Conservation (phyloP, 2,113 vertebrate genomes). For the Lucifuga dentata region DNA sequence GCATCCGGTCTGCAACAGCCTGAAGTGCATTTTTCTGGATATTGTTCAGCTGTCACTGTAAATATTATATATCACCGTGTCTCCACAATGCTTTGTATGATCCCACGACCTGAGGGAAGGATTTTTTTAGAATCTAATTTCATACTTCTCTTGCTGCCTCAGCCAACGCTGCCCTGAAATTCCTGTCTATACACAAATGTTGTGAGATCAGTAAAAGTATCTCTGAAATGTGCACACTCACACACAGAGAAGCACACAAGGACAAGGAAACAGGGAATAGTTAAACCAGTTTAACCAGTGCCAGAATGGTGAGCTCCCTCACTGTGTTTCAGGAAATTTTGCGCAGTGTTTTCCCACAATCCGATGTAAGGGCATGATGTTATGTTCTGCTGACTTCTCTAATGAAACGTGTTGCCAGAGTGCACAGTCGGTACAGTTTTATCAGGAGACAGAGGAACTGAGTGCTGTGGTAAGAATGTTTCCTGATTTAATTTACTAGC, state of each 20-base stretch:
- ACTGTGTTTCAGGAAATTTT: slow-evolving; percentile 62
- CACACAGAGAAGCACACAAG: slow-evolving; percentile 18
- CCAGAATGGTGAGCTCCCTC: not conserved
- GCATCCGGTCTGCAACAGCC: too few species aligned
- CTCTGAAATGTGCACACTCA: not conserved
- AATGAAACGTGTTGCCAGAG: not conserved
- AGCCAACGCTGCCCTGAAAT: too few species aligned
- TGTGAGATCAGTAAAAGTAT: too few species aligned
- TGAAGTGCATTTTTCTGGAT: too few species aligned
- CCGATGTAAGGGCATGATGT: slow-evolving; percentile 21
- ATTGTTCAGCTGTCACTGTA: too few species aligned
- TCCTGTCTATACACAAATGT: too few species aligned
- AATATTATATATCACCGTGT: too few species aligned
- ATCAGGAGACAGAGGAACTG: not conserved
- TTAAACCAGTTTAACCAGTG: slow-evolving; percentile 66
- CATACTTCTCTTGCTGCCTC: too few species aligned
- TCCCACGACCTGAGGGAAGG: too few species aligned
- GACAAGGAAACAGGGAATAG: slow-evolving; percentile 50
- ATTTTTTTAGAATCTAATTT: too few species aligned
- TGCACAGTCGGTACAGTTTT: not conserved
- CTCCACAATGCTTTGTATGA: too few species aligned
- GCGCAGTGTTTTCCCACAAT: slow-evolving; percentile 3
- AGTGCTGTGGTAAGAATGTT: slow-evolving; percentile 2
- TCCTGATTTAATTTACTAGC: not conserved
- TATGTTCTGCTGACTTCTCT: not conserved